These are phyloP conservation scores for Euproctis similis DNA, from an alignment of 2,888 invertebrate species.

Conservation along the genomic window DNA sequence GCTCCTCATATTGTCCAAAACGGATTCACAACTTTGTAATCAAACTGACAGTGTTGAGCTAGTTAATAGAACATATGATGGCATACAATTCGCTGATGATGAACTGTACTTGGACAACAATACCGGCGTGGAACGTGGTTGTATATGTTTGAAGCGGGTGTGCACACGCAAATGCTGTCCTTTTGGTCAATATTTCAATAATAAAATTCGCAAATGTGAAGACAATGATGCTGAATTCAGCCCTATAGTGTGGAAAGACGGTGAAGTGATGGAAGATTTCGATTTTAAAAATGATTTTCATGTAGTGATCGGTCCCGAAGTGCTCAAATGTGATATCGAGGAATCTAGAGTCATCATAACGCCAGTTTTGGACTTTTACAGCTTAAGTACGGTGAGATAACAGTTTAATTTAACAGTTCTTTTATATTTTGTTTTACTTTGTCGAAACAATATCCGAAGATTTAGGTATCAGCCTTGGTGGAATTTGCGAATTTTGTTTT, in stretches of 20 bases:
- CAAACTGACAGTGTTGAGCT: conserved; percentile 10
- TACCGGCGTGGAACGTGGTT: conserved; percentile 30
- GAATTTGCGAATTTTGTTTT: too few species aligned
- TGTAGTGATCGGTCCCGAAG: too few species aligned
- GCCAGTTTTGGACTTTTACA: too few species aligned
- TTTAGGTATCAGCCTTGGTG: too few species aligned
- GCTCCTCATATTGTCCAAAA: not conserved
- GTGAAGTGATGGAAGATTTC: too few species aligned
- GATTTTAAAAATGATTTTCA: too few species aligned
- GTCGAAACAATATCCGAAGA: too few species aligned
- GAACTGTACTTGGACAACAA: conserved; percentile 35
- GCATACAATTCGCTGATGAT: conserved; percentile 25
- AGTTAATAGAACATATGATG: conserved; percentile 16
- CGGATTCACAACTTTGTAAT: conserved; percentile 12
- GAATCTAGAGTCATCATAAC: too few species aligned
- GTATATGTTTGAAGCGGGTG: conserved; percentile 33
- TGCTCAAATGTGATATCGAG: too few species aligned
- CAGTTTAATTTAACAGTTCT: too few species aligned
- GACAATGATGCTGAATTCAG: not conserved
- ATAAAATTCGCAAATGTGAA: not conserved
- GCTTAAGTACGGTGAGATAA: too few species aligned
- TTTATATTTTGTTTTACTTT: too few species aligned
- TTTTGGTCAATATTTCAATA: conserved; percentile 28
- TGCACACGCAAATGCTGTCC: conserved; percentile 54
- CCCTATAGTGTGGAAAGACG: not conserved